Evolutionary conservation across 1,140 invertebrate species (phyloP).

Genomic region (Drosophila teissieri): DNA sequence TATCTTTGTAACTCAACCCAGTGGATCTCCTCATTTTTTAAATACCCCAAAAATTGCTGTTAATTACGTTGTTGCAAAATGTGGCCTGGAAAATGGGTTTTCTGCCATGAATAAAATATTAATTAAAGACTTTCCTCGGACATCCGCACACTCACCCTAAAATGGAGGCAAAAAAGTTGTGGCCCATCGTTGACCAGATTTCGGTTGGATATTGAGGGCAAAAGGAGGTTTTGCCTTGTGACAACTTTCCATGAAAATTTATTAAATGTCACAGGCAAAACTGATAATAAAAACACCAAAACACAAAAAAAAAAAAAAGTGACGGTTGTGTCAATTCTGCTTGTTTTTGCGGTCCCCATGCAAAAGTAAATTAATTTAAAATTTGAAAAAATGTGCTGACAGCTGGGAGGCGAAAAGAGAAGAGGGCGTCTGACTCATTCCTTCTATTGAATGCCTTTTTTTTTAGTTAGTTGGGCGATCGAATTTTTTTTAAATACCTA

Average conservation of each 20-base stretch:
- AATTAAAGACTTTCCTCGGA: conserved; percentile 71
- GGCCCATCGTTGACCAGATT: conserved; percentile 44
- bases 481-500: neutral
- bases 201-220: conserved; percentile 8
- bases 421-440: conserved; percentile 20
- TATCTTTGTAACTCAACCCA: conserved; percentile 3
- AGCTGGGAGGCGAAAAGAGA: conserved; percentile 17
- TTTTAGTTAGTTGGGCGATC: conserved; percentile 9
- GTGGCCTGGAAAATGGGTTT: conserved; percentile 49
- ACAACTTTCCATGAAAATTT: conserved; percentile 68
- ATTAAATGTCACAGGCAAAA: conserved; percentile 63
- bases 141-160: conserved; percentile 14
- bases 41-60: conserved; percentile 67
- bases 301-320: conserved; percentile 7
- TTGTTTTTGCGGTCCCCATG: conserved; percentile 36
- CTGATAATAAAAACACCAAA: conserved; percentile 24
- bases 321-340: conserved; percentile 54
- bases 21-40: conserved; percentile 35
- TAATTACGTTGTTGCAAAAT: conserved; percentile 62
- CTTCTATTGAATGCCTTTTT: conserved; percentile 13
- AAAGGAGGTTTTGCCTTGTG: conserved; percentile 17
- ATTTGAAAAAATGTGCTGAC: conserved; percentile 31
- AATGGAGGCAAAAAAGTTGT: conserved; percentile 27
- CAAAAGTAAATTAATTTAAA: conserved; percentile 69
- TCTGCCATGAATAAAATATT: conserved; percentile 75